Evolutionary conservation across 2,113 vertebrate species (phyloP), one percentile per base, ranked within the genome.

Genomic region (Macrotus californicus): DNA sequence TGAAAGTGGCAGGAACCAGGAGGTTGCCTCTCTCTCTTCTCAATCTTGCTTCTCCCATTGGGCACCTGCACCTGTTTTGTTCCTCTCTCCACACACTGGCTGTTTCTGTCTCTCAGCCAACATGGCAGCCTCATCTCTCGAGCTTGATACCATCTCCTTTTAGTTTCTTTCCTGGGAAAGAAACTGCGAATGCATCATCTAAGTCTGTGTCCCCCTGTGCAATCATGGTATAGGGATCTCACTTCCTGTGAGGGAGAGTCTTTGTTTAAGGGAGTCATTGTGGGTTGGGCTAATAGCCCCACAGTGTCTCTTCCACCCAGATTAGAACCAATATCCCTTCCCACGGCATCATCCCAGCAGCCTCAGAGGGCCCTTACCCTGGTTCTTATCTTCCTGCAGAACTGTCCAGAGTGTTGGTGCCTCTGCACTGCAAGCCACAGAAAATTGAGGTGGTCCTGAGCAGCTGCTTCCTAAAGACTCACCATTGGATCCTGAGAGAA

Each of bases 381-480:
- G 66, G 12, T n/a, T 93, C 43, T 92, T 83, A 64, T 92, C 76
- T 18, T 52, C 48, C 48, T 83, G 7, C 80, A 95, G 96, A 96
- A 19, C 41, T 84, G 18, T 87, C 84, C 50, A 13, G 36, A 29
- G 54, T 52, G 1, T 26, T 72, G 2, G 80, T 79, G 64, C 50
- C n/a, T 26, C 95, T 96, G 39, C 16, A 2, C 54, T 95, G 94
- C 88, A 24, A n/a, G n/a, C 39, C 50, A 0, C 39, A 46, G 82
- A 85, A 50, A 85, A 93, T 91, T 18, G 59, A 85, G 76, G 85
- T 96, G 48, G 50, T 72, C 31, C 81, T 96, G 22, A 87, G 66
- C 69, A 79, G 76, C 93, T 95, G 77, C 48, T 95, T 96, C 70
- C 86, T 96, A 76, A 66, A 90, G 50, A 91, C 92, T 70, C 34